These are phyloP conservation scores for Vulpes lagopus DNA, from an alignment of 2,113 vertebrate species.

Conservation along the genomic window DNA sequence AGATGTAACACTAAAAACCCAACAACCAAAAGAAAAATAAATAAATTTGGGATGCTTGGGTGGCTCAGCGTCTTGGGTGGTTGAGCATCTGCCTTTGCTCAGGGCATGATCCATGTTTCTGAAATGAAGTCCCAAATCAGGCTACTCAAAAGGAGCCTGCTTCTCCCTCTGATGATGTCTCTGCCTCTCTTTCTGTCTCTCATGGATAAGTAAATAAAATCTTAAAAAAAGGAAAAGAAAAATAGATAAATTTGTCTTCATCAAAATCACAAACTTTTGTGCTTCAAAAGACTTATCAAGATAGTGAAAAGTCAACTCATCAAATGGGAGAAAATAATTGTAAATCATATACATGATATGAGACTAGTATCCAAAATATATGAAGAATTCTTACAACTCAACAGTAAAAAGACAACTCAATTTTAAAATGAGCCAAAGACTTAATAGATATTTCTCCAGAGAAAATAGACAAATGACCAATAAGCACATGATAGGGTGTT, in stretches of 20 bases:
- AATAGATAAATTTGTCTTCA: background rate
- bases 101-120: no score
- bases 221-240: no score
- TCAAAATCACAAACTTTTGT: background rate
- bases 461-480: background rate
- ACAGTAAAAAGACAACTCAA: background rate
- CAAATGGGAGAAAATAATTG: background rate
- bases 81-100: no score
- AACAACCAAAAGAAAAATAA: background rate
- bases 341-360: background rate
- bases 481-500: background rate
- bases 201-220: no score
- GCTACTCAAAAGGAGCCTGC: no score
- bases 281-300: background rate
- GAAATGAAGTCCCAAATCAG: no score
- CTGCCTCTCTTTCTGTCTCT: no score
- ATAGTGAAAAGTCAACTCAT: background rate
- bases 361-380: background rate
- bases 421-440: background rate
- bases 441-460: background rate
- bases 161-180: no score
- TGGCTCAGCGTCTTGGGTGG: no score
- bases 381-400: slow-evolving; percentile 23
- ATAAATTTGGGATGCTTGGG: no score
- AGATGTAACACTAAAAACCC: background rate